Evolutionary conservation across 2,113 vertebrate genomes (phyloP).

Genomic region (Hemicordylus capensis): DNA sequence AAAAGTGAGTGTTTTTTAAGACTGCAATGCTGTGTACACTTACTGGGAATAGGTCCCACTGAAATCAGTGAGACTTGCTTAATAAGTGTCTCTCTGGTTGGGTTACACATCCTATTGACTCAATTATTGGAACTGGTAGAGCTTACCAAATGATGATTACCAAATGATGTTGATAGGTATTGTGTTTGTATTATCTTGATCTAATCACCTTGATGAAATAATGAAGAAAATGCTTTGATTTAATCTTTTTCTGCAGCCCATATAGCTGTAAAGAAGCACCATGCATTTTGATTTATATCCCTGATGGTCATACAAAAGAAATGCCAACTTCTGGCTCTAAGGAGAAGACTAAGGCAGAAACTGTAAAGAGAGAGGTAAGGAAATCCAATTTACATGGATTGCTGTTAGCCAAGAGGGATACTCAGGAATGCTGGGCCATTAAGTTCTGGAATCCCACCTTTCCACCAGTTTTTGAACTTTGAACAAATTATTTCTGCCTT

Average conservation of each 20-base stretch:
- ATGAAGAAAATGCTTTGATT: background rate
- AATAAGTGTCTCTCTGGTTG: background rate
- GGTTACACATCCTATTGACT: background rate
- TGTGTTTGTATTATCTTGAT: background rate
- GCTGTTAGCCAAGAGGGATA: background rate
- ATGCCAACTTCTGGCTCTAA: conserved; percentile 97
- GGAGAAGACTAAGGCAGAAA: conserved; percentile 89
- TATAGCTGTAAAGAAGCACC: conserved; percentile 96
- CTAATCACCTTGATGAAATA: background rate
- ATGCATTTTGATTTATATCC: conserved; percentile 92
- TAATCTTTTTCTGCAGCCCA: conserved; percentile 76
- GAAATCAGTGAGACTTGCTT: background rate
- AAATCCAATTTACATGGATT: background rate
- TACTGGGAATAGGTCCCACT: background rate
- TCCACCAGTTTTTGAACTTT: background rate
- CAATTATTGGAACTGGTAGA: too few species aligned
- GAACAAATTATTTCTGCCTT: background rate
- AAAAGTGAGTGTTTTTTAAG: background rate
- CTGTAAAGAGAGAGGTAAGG: conserved; percentile 80
- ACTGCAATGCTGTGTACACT: background rate
- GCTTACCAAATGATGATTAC: too few species aligned
- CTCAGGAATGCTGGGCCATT: background rate
- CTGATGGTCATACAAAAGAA: conserved; percentile 97
- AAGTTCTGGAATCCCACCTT: background rate
- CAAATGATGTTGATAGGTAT: background rate